phyloP scores from a whole-genome alignment of 2,888 invertebrate species.

The Drosophila phalerata region DNA sequence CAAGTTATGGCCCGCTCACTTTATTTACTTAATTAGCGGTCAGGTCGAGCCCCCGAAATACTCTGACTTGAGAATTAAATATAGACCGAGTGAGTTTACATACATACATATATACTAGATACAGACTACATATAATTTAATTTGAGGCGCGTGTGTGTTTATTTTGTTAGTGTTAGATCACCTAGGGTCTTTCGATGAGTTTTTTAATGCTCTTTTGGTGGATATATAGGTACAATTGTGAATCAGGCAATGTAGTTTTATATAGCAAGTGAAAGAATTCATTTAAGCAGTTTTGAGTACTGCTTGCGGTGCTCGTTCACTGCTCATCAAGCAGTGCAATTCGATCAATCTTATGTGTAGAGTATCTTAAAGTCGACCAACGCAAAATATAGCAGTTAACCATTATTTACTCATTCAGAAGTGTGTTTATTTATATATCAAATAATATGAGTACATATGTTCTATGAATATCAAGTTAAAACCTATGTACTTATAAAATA shows the following conservation, averaged over 20 bases:
- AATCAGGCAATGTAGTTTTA: neutral
- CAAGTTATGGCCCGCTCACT: slow-evolving; percentile 16
- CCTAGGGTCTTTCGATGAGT: neutral
- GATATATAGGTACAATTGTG: neutral
- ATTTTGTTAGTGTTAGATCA: neutral
- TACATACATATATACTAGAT: slow-evolving; percentile 1
- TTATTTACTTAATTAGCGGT: slow-evolving; percentile 36
- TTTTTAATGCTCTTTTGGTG: neutral
- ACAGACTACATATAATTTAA: slow-evolving; percentile 8
- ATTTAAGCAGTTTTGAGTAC: neutral
- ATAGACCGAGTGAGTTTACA: slow-evolving; percentile 3
- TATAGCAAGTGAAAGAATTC: neutral
- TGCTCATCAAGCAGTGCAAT: slow-evolving; percentile 1
- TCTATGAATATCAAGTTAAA: too few species aligned
- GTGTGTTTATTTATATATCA: slow-evolving; percentile 11
- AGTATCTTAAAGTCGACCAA: slow-evolving; percentile 8
- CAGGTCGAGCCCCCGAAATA: slow-evolving; percentile 57
- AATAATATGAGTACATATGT: neutral
- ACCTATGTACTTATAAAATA: too few species aligned
- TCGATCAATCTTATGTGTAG: neutral
- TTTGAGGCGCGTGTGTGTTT: slow-evolving; percentile 30
- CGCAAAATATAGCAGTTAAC: neutral
- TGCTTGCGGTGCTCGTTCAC: neutral
- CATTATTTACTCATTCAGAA: slow-evolving; percentile 2
- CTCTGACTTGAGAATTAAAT: slow-evolving; percentile 22